phyloP scores from a whole-genome alignment of 2,113 vertebrate species.

The Aepyceros melampus region DNA sequence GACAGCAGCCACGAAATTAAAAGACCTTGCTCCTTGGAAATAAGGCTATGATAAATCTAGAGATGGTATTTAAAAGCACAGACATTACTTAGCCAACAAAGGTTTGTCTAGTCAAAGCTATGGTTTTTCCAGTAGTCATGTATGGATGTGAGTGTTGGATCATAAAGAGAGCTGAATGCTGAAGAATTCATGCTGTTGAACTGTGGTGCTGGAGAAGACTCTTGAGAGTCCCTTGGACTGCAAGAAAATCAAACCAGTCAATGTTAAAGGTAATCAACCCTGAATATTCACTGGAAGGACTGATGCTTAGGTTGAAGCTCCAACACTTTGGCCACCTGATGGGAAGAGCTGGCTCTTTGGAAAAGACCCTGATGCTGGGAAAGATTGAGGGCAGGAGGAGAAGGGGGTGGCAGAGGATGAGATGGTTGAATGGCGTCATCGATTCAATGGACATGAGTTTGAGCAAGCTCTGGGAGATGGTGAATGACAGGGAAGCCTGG shows the following conservation, averaged over 20 bases:
- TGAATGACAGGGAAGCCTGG: not conserved
- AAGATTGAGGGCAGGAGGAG: not conserved
- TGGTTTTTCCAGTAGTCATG: not conserved
- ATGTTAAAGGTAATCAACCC: not conserved
- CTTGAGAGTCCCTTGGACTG: not conserved
- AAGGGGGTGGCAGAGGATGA: not conserved
- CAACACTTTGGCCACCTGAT: not conserved
- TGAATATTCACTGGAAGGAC: not conserved
- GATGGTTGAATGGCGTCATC: not conserved
- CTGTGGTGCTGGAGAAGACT: not conserved
- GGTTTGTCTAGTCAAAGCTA: not conserved
- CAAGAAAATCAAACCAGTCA: not conserved
- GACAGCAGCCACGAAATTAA: not conserved
- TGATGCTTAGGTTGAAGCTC: not conserved
- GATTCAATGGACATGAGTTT: not conserved
- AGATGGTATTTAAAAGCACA: not conserved
- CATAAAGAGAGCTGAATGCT: not conserved
- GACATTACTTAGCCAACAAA: not conserved
- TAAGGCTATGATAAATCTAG: not conserved
- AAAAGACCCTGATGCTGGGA: not conserved
- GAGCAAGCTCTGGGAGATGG: not conserved
- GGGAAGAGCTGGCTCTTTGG: not conserved
- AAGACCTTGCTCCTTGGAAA: not conserved
- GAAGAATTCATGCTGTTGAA: not conserved
- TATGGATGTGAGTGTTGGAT: not conserved